phyloP scores from a whole-genome alignment of 2,888 invertebrate genomes.

The Drosophila ezoana region DNA sequence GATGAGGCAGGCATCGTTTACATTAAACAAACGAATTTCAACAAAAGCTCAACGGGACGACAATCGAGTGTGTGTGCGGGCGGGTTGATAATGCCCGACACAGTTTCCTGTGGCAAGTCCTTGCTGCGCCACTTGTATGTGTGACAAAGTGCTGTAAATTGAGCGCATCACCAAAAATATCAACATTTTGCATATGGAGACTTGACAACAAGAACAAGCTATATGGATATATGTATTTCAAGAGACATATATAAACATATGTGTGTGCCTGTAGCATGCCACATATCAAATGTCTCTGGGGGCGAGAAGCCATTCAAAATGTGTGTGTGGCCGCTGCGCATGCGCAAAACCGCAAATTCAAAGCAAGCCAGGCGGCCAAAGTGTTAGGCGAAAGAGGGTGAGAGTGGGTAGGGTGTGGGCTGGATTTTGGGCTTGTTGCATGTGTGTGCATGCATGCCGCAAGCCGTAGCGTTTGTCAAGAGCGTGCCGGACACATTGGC shows the following conservation, averaged over 20 bases:
- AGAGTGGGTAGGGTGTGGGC: neutral
- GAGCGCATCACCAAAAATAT: slow-evolving; percentile 67
- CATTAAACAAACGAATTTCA: slow-evolving; percentile 58
- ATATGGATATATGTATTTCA: neutral
- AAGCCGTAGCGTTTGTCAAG: slow-evolving; percentile 27
- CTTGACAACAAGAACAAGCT: slow-evolving; percentile 1
- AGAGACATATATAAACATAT: slow-evolving; percentile 2
- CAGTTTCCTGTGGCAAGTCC: slow-evolving; percentile 63
- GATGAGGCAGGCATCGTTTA: slow-evolving; percentile 52
- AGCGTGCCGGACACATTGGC: slow-evolving; percentile 56
- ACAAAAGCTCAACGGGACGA: slow-evolving; percentile 56
- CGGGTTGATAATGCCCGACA: slow-evolving; percentile 51
- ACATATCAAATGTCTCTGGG: slow-evolving; percentile 56
- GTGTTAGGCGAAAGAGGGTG: neutral
- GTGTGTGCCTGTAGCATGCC: slow-evolving; percentile 5
- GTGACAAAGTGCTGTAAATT: slow-evolving; percentile 66
- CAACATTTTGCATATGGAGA: slow-evolving; percentile 40
- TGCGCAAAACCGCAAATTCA: slow-evolving; percentile 66
- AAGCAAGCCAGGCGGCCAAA: slow-evolving; percentile 4
- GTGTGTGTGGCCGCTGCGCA: slow-evolving; percentile 63
- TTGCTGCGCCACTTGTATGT: slow-evolving; percentile 7
- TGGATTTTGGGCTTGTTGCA: neutral
- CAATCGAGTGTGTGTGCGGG: slow-evolving; percentile 27
- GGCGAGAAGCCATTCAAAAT: slow-evolving; percentile 61
- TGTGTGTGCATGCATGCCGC: slow-evolving; percentile 14